Evolutionary conservation across 2,797 vertebrate genomes (phyloP).

Genomic region (Cuniculus paca): DNA sequence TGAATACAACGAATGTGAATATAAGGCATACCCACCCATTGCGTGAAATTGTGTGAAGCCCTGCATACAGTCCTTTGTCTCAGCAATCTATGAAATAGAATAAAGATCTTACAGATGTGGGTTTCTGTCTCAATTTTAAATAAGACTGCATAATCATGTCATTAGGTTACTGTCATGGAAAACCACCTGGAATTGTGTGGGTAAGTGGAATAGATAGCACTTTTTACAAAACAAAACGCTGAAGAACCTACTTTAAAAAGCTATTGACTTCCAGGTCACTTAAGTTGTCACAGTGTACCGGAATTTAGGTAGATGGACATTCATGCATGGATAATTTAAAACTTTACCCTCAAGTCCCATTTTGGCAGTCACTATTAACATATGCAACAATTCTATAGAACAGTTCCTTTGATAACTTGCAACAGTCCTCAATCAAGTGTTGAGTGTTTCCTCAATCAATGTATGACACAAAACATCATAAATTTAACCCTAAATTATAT

Average conservation of each 20-base stretch:
- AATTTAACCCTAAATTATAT: conserved; percentile 37
- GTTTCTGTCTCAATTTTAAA: conserved; percentile 41
- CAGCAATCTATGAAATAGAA: not conserved
- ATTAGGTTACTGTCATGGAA: conserved; percentile 2
- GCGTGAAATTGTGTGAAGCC: not conserved
- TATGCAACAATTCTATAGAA: not conserved
- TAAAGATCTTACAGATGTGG: conserved; percentile 27
- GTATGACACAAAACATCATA: not conserved
- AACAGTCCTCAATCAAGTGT: not conserved
- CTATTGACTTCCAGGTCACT: not conserved
- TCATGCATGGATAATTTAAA: not conserved
- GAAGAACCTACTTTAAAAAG: conserved; percentile 53
- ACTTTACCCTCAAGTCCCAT: not conserved
- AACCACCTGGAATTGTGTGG: not conserved
- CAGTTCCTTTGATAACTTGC: not conserved
- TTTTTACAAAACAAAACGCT: conserved; percentile 51
- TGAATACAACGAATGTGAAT: conserved; percentile 55
- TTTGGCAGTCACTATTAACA: conserved; percentile 1
- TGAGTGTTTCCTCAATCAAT: not conserved
- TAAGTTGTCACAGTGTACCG: not conserved
- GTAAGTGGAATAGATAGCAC: not conserved
- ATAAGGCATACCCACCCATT: conserved; percentile 1
- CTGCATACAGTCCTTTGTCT: conserved; percentile 29
- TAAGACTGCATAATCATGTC: not conserved
- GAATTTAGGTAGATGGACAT: conserved; percentile 26